Conservation (phyloP, 1,140 invertebrate species). For the Drosophila dunni region DNA sequence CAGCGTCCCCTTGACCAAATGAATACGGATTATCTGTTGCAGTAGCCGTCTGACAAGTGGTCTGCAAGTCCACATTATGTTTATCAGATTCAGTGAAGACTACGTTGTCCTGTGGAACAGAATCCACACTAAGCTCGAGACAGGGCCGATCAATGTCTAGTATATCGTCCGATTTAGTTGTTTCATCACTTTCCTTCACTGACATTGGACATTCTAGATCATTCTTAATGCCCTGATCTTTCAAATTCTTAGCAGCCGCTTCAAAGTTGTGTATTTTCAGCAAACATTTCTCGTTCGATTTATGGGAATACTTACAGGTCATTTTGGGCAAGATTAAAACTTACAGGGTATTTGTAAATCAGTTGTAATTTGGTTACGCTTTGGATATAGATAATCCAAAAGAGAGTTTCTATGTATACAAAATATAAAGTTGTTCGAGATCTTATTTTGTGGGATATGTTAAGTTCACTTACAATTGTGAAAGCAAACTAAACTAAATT, state of each 20-base stretch:
- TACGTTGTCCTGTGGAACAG: constrained; percentile 38
- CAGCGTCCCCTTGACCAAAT: constrained; percentile 33
- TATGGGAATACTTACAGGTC: constrained; percentile 68
- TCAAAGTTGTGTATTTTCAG: too few species aligned
- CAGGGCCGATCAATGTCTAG: constrained; percentile 40
- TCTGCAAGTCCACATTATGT: constrained; percentile 41
- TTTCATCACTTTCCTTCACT: background rate
- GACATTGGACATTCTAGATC: constrained; percentile 17
- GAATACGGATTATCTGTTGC: constrained; percentile 49
- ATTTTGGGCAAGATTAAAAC: constrained; percentile 49
- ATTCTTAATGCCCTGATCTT: background rate
- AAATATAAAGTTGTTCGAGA: constrained; percentile 20
- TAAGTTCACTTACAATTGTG: background rate
- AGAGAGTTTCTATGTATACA: constrained; percentile 6
- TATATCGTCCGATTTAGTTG: background rate
- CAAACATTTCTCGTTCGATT: too few species aligned
- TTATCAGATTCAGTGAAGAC: constrained; percentile 26
- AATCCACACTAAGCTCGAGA: constrained; percentile 14
- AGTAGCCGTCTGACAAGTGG: constrained; percentile 27
- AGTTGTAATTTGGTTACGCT: background rate
- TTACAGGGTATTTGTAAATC: background rate
- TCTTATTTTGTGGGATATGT: constrained; percentile 5
- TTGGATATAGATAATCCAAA: background rate
- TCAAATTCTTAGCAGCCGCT: constrained; percentile 7
- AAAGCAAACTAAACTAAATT: constrained; percentile 6